phyloP scores from a whole-genome alignment of 2,797 vertebrate genomes.

The Silurus lanzhouensis region DNA sequence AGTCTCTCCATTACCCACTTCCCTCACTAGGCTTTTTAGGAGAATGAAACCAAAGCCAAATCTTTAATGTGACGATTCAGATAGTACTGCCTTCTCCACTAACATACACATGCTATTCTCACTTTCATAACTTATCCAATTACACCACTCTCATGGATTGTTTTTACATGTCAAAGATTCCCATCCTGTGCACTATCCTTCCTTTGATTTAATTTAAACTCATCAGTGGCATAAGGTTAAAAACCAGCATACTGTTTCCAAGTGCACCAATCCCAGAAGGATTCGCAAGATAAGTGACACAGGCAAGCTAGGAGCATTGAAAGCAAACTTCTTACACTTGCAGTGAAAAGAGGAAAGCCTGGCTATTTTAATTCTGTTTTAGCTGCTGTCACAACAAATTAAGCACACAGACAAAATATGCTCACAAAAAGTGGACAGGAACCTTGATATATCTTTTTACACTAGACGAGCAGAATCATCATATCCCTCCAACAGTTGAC shows the following conservation, averaged over 20 bases:
- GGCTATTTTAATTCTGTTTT: conserved; percentile 49
- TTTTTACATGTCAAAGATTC: not conserved
- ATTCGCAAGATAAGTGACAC: conserved; percentile 23
- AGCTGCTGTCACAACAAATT: conserved; percentile 38
- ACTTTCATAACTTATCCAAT: conserved; percentile 10
- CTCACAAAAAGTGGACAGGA: conserved; percentile 51
- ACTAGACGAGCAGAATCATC: conserved; percentile 72
- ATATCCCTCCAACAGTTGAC: conserved; percentile 66
- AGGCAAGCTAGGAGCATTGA: not conserved
- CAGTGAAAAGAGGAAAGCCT: conserved; percentile 37
- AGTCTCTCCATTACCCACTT: not conserved
- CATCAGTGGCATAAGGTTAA: not conserved
- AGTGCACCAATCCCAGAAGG: conserved; percentile 39
- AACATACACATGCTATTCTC: conserved; percentile 43
- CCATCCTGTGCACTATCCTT: not conserved
- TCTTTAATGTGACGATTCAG: conserved; percentile 2
- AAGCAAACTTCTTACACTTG: conserved; percentile 7
- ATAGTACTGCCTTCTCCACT: conserved; percentile 28
- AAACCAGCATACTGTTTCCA: not conserved
- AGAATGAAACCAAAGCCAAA: not conserved
- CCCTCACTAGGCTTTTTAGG: not conserved
- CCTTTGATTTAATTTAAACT: not conserved
- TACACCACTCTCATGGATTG: not conserved
- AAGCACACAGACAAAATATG: conserved; percentile 40
- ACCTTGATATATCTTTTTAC: conserved; percentile 72